phyloP scores from a whole-genome alignment of 2,113 vertebrate genomes.

The Natator depressus region DNA sequence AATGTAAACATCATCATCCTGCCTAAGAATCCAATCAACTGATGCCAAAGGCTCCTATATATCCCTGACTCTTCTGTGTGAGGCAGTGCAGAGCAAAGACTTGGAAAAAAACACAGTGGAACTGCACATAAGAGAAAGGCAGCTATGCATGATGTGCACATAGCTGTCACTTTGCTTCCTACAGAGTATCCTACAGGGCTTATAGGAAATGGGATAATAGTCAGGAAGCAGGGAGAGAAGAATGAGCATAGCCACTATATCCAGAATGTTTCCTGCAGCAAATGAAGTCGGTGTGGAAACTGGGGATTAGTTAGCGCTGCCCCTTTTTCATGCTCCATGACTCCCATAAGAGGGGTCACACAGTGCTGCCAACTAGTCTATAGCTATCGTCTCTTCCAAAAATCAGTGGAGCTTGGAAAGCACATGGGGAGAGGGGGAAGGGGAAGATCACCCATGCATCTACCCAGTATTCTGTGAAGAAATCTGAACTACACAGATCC shows the following conservation, averaged over 20 bases:
- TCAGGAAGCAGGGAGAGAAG: neutral
- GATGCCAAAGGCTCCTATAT: neutral
- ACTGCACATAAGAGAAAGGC: neutral
- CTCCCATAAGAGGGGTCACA: neutral
- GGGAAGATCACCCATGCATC: neutral
- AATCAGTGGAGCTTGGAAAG: neutral
- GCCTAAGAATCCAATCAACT: neutral
- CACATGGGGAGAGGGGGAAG: neutral
- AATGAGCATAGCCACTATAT: neutral
- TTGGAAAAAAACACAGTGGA: neutral
- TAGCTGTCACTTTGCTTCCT: neutral
- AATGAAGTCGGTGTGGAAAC: neutral
- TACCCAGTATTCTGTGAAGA: neutral
- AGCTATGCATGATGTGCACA: neutral
- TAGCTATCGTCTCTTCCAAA: neutral
- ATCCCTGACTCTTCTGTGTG: neutral
- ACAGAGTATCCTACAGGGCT: neutral
- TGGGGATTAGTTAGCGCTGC: neutral
- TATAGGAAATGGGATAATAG: neutral
- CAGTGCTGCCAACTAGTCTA: neutral
- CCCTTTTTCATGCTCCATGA: neutral
- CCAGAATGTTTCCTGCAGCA: neutral
- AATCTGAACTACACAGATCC: neutral
- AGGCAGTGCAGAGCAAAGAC: neutral
- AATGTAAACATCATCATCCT: neutral